Evolutionary conservation across 64 coral and sea anemone genomes (phyloP), one percentile per base, ranked within the genome.

Genomic region (Porites lutea): DNA sequence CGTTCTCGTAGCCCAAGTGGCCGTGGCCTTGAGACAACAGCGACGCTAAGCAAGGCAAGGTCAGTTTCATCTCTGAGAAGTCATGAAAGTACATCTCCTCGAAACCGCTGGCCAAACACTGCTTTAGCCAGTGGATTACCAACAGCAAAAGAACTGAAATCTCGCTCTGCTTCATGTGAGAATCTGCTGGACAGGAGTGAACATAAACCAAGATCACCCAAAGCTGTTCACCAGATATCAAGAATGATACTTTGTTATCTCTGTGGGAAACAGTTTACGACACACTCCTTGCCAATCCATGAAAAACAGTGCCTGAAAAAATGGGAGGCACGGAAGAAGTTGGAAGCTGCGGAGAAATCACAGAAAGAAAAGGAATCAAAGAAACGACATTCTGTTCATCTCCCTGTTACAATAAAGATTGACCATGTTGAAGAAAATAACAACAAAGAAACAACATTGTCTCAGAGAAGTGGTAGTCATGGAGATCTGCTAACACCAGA

Each of bases 251-350:
- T 95, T 55, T 99, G 97, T 47, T 99, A 99, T 80, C 88, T 99
- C 53, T 99, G 97, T 87, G 97, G 97, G 19, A 99, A 99, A 72
- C 91, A 99, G 65, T 94, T 99, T 45, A 96, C 92, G n/a, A 70
- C 81, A 7, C 97, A 99, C 84, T 99, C 97, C 11, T 72, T 99
- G 12, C 86, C 74, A 79, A 89, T 99, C 66, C 97, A 99, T 92
- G 94, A 99, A 93, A 99, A 96, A 69, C 97, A 99, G 53, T 99
- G 97, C 75, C 61, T 91, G 14, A 99, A 99, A 77, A 99, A 94
- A 75, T 94, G 89, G 86, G 94, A 99, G 48, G 97, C 94, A 58
- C 20, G 75, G 81, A 79, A 69, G 65, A 93, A 76, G 48, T 54
- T 52, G 71, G 67, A 87, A 88, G 88, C 79, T 48, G 54, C 79